A percentile compares a stretch with the other conserved stretches of the same genome.
phyloP scores from a whole-genome alignment of 53 echinoderm and acorn worm genomes.

The Zoroaster sp. region DNA sequence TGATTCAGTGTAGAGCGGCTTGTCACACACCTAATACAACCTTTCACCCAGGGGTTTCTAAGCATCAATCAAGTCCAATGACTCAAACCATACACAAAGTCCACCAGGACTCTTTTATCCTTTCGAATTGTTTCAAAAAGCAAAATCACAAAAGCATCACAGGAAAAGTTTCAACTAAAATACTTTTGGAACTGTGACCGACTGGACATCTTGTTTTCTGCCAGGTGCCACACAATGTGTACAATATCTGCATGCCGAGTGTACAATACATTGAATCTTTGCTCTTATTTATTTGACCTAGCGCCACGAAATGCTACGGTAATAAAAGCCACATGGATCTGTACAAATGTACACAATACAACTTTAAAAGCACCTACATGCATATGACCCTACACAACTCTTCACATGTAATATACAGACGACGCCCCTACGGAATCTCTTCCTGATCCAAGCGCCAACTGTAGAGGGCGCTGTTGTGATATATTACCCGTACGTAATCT shows the following conservation, averaged over 20 bases:
- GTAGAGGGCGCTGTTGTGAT: not conserved
- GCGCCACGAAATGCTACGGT: not conserved
- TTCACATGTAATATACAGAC: not conserved
- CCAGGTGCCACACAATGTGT: not conserved
- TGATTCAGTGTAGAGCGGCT: too few relatives aligned
- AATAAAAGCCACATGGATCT: not conserved
- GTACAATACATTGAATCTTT: not conserved
- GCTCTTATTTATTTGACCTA: not conserved
- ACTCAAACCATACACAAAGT: too few relatives aligned
- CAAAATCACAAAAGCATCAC: too few relatives aligned
- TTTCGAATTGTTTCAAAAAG: too few relatives aligned
- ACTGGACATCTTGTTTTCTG: not conserved
- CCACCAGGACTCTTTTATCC: too few relatives aligned
- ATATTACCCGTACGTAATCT: not conserved
- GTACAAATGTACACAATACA: conserved; percentile 32
- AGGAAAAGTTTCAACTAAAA: not conserved
- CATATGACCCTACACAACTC: not conserved
- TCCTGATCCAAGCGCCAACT: not conserved
- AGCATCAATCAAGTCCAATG: too few relatives aligned
- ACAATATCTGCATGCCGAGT: not conserved
- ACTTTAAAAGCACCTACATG: not conserved
- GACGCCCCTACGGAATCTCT: not conserved
- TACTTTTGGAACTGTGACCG: not conserved
- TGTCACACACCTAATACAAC: too few relatives aligned
- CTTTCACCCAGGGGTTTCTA: too few relatives aligned